phyloP scores from a whole-genome alignment of 2,888 invertebrate species.

The Drosophila parthenogenetica region DNA sequence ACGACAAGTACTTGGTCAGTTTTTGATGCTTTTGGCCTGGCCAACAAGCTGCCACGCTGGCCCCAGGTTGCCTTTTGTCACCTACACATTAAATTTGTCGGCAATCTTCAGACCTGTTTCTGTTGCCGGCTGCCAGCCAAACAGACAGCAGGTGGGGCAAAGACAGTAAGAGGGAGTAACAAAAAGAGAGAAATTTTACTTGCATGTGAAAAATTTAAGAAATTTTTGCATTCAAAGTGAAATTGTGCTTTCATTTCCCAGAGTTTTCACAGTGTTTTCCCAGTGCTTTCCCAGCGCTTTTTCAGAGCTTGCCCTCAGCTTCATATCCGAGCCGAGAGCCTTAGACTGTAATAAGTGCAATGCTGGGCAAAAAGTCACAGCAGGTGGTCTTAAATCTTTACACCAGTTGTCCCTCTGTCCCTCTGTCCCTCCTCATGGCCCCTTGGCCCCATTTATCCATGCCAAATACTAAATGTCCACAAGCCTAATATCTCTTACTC shows the following conservation, averaged over 20 bases:
- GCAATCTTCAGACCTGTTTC: slow-evolving; percentile 13
- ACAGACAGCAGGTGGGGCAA: not conserved
- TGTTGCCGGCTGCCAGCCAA: not conserved
- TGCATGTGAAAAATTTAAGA: slow-evolving; percentile 41
- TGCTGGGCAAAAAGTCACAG: slow-evolving; percentile 27
- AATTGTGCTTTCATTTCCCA: slow-evolving; percentile 21
- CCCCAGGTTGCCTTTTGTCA: slow-evolving; percentile 39
- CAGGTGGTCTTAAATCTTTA: slow-evolving; percentile 48
- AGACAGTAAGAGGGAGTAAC: not conserved
- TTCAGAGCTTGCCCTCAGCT: not conserved
- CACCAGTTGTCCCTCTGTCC: slow-evolving; percentile 11
- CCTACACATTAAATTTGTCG: slow-evolving; percentile 51
- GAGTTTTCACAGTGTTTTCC: not conserved
- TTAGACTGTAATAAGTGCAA: slow-evolving; percentile 27
- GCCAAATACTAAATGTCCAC: slow-evolving; percentile 43
- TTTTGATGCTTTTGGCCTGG: slow-evolving; percentile 41
- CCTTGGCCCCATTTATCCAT: not conserved
- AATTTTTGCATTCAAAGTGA: slow-evolving; percentile 38
- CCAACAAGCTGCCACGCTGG: slow-evolving; percentile 6
- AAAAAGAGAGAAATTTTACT: slow-evolving; percentile 2
- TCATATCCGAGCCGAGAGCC: slow-evolving; percentile 1
- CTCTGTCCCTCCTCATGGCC: too few species aligned
- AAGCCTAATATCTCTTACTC: slow-evolving; percentile 40
- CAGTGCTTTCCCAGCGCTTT: too few species aligned
- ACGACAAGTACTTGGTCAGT: slow-evolving; percentile 50